Evolutionary conservation across 2,888 invertebrate species (phyloP).

Genomic region (Bombylius major): DNA sequence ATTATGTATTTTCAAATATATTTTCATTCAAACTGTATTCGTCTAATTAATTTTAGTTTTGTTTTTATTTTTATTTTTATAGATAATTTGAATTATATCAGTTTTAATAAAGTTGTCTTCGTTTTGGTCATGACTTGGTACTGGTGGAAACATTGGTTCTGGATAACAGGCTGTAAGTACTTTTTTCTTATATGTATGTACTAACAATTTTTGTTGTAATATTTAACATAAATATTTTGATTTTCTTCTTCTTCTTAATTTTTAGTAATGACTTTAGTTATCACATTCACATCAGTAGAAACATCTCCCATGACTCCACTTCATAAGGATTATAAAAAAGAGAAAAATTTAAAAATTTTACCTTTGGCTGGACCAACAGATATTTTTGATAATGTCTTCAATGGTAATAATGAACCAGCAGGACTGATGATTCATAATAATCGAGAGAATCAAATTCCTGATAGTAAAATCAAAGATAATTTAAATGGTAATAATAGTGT

Average conservation of each 20-base stretch:
- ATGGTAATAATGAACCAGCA: slow-evolving; percentile 17
- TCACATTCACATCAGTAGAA: slow-evolving; percentile 16
- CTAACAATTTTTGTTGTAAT: too few species aligned
- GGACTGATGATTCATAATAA: neutral
- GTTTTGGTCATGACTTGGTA: slow-evolving; percentile 59
- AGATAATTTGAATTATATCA: too few species aligned
- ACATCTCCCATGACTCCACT: slow-evolving; percentile 18
- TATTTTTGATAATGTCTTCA: slow-evolving; percentile 18
- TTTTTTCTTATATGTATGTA: neutral
- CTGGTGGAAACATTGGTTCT: slow-evolving; percentile 84
- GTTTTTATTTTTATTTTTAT: too few species aligned
- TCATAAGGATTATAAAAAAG: slow-evolving; percentile 11
- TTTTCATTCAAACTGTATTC: too few species aligned
- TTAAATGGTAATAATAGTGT: too few species aligned
- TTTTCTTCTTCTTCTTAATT: neutral
- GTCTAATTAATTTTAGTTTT: too few species aligned
- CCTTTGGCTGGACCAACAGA: slow-evolving; percentile 18
- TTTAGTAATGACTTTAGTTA: neutral
- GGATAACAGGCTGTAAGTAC: slow-evolving; percentile 47
- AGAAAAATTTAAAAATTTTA: slow-evolving; percentile 9
- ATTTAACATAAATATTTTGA: neutral
- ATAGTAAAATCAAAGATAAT: neutral
- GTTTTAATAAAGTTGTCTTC: too few species aligned
- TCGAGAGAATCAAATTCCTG: slow-evolving; percentile 1
- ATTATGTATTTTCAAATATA: too few species aligned